Conservation (phyloP, 2,888 invertebrate species). For the Epistrophella euchroma region DNA sequence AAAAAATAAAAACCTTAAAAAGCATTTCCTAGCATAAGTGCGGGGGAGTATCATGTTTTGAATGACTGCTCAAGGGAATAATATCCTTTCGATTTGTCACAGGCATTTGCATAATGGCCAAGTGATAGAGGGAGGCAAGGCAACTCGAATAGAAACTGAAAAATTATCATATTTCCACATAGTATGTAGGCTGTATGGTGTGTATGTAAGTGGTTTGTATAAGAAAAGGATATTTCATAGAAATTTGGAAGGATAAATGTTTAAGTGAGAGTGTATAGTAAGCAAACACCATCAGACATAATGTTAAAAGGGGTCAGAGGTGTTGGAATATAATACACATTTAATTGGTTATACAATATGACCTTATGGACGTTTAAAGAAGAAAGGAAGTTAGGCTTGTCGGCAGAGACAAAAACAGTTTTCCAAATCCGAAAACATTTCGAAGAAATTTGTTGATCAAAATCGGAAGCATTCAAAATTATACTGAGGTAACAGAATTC, state of each 20-base stretch:
- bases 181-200: no score
- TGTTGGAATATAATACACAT: not conserved
- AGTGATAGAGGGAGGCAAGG: constrained; percentile 1
- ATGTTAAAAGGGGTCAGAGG: not conserved
- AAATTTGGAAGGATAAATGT: not conserved
- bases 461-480: no score
- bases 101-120: constrained; percentile 56
- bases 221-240: constrained; percentile 11
- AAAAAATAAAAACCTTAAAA: not conserved
- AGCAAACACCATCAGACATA: not conserved
- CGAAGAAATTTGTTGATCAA: no score
- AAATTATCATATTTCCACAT: constrained; percentile 36
- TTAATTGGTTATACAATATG: not conserved
- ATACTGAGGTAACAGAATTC: no score
- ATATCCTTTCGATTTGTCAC: constrained; percentile 60
- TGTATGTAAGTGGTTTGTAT: constrained; percentile 2
- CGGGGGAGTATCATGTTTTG: not conserved
- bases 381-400: no score
- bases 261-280: constrained; percentile 3
- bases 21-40: not conserved
- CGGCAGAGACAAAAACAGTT: no score
- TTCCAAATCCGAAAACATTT: no score
- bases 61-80: constrained; percentile 43
- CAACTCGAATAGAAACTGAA: constrained; percentile 6
- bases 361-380: not conserved